Percentiles rank a stretch among this genome's conserved stretches.
These are phyloP conservation scores for Herminia tarsipennalis DNA, from an alignment of 2,888 invertebrate species.

Conservation along the genomic window DNA sequence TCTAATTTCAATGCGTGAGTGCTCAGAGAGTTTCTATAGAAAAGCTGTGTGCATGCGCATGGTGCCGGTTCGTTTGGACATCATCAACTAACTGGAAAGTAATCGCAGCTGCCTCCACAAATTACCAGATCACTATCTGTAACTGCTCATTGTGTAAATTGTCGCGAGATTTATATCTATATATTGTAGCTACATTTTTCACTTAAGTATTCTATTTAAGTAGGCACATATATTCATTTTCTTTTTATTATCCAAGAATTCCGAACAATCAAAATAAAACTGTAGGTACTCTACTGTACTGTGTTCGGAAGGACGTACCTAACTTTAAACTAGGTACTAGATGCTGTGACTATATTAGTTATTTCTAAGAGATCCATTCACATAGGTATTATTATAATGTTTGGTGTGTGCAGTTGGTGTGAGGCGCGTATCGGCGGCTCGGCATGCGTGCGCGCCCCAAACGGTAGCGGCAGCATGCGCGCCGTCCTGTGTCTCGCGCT, in stretches of 20 bases:
- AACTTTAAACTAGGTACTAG: too few species aligned
- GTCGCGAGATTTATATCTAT: slow-evolving; percentile 25
- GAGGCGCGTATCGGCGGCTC: slow-evolving; percentile 8
- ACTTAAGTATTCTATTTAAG: too few species aligned
- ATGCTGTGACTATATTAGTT: too few species aligned
- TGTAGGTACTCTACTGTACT: too few species aligned
- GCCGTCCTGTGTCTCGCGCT: slow-evolving; percentile 58
- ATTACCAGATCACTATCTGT: slow-evolving; percentile 41
- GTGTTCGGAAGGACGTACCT: too few species aligned
- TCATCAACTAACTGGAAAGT: slow-evolving; percentile 22
- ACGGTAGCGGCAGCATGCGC: slow-evolving; percentile 63
- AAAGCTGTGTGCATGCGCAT: slow-evolving; percentile 6
- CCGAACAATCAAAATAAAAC: too few species aligned
- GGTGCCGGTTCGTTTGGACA: slow-evolving; percentile 7
- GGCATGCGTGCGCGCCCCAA: slow-evolving; percentile 47
- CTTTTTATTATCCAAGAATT: too few species aligned
- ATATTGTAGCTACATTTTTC: too few species aligned
- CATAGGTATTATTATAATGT: too few species aligned
- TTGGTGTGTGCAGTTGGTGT: slow-evolving; percentile 1
- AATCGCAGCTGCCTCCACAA: slow-evolving; percentile 13
- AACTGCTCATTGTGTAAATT: slow-evolving; percentile 28
- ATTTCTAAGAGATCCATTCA: too few species aligned
- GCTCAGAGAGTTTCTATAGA: slow-evolving; percentile 18
- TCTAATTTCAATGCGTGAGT: slow-evolving; percentile 3
- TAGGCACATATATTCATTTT: too few species aligned